These are phyloP conservation scores for Linhomoeus sp. DNA, from an alignment of 2,888 invertebrate genomes.

Conservation along the genomic window DNA sequence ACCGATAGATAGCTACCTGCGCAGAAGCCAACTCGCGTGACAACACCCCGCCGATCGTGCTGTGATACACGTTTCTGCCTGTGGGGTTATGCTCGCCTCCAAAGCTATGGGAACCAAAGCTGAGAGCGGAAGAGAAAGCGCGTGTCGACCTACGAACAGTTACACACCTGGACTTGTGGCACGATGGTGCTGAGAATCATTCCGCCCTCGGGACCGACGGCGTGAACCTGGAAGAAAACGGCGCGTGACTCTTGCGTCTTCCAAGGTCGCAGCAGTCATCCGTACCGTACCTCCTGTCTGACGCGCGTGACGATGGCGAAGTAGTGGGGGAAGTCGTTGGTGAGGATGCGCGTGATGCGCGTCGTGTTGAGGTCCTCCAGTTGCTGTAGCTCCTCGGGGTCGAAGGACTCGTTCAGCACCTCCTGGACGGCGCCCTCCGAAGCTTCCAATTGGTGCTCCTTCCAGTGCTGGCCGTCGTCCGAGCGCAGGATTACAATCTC, in stretches of 20 bases:
- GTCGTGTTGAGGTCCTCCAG: slow-evolving; percentile 65
- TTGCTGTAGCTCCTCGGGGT: slow-evolving; percentile 60
- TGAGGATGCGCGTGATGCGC: slow-evolving; percentile 81
- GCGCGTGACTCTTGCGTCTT: no score
- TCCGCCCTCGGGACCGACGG: slow-evolving; percentile 95
- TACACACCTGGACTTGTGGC: no score
- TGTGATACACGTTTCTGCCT: no score
- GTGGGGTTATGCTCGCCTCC: no score
- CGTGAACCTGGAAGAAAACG: no score
- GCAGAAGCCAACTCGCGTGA: no score
- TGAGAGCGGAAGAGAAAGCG: no score
- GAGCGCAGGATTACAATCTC: slow-evolving; percentile 93
- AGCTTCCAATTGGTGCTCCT: slow-evolving; percentile 88
- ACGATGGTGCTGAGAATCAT: slow-evolving; percentile 97
- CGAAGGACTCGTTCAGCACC: slow-evolving; percentile 64
- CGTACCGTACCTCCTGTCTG: slow-evolving; percentile 72
- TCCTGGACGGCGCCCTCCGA: slow-evolving; percentile 83
- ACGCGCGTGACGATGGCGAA: slow-evolving; percentile 96
- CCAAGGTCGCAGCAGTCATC: no score
- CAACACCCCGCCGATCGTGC: no score
- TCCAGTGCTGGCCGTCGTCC: slow-evolving; percentile 96
- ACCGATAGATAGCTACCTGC: no score
- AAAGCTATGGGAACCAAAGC: no score
- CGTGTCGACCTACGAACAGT: no score
- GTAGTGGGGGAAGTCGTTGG: slow-evolving; percentile 96